Base-by-base conservation (phyloP, 2,888 invertebrate species). In the Rhynchonema sp. region DNA sequence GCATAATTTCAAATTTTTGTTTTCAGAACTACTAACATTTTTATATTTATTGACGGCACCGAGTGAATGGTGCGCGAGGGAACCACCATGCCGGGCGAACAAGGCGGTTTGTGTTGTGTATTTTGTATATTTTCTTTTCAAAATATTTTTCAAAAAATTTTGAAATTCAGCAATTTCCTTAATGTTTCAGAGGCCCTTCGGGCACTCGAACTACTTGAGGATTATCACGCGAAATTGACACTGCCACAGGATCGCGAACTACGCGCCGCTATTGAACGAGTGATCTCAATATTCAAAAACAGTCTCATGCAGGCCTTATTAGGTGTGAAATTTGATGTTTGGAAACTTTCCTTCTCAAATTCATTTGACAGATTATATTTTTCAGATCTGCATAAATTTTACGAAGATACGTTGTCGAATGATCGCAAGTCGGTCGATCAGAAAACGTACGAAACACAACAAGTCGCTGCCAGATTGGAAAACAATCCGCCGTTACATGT, bases 231-330 rank as follows among this genome's bases (percentile, higher is more conserved):
- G 68, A 88, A 90, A 77, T 80, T 98, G 72, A 85, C 84, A 67
- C 85, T 86, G 76, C 86, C 92, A 60, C 55, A 91, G 75, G 94
- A 98, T 78, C 84, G 88, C 73, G 91, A 92, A 74, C 82, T 98
- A 68, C 83, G 91, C 68, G 82, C 86, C 69, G 92, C 92, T 67
- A 92, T 98, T 75, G 96, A 98, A 78, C 82, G 92, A 69, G 91
- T 98, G 74, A 94, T 98, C 76, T 82, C 89, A 72, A 91, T 94
- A 78, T 96, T 98, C 81, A 96, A 98, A 79, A 92, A 91, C 70
- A 81, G 90, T 64, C 83, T 98, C 64, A 98, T 98, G 79, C 92
- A 94, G 79, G 94, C 96, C 66, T 80, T 98, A 68, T 81, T 98
- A 78, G 96, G 94, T 96, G 79, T 38, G 9, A 9, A 9, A 13